These are phyloP conservation scores for Antheraea pernyi DNA, from an alignment of 1,140 invertebrate species.

Conservation along the genomic window DNA sequence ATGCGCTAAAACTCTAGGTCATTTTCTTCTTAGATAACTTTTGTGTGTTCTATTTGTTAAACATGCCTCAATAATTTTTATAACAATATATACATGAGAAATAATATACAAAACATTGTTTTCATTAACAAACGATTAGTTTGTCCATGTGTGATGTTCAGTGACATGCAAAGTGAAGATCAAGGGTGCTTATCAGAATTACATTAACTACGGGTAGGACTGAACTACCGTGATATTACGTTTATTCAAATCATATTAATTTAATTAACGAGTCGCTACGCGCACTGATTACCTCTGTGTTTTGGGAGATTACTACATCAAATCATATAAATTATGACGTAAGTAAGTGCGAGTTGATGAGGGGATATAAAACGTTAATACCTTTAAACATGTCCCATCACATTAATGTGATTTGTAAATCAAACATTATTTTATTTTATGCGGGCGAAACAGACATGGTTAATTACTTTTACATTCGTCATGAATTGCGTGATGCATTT, in stretches of 20 bases:
- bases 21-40: no score
- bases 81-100: no score
- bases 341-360: neutral
- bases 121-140: neutral
- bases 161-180: constrained; percentile 3
- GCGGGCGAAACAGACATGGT: no score
- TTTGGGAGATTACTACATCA: constrained; percentile 1
- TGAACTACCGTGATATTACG: constrained; percentile 28
- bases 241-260: neutral
- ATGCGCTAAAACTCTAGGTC: no score
- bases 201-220: constrained; percentile 16
- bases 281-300: constrained; percentile 1
- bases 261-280: constrained; percentile 3
- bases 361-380: neutral
- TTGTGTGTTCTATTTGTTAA: no score
- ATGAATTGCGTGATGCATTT: no score
- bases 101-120: no score
- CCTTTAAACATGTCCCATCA: neutral
- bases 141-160: neutral
- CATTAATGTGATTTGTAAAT: neutral
- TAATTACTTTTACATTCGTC: no score
- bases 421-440: no score
- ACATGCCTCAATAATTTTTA: no score
- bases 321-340: neutral
- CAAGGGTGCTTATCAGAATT: constrained; percentile 5